A percentile compares a stretch with the other conserved stretches of the same genome.
Conservation (phyloP, 2,113 vertebrate species). For the Rhinolophus sinicus region DNA sequence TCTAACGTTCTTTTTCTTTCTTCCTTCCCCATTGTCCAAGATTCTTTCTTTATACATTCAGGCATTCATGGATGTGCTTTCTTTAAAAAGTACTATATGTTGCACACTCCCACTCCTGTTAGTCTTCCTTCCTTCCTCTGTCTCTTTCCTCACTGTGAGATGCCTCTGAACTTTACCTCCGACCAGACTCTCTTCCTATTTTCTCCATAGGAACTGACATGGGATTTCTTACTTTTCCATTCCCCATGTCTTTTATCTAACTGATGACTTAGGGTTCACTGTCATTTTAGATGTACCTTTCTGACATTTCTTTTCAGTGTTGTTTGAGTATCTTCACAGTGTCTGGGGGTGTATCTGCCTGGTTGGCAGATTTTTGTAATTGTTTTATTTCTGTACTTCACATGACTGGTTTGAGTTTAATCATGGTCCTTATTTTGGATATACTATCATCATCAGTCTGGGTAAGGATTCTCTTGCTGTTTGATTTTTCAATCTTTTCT, state of each 20-base stretch:
- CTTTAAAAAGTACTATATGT: not conserved
- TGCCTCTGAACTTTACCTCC: not conserved
- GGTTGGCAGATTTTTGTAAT: not conserved
- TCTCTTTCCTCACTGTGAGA: not conserved
- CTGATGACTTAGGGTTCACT: not conserved
- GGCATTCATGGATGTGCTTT: not conserved
- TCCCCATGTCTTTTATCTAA: not conserved
- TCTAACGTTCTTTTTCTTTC: not conserved
- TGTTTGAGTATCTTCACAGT: not conserved
- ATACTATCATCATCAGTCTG: not conserved
- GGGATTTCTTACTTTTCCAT: not conserved
- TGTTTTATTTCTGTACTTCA: not conserved
- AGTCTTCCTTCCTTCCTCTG: not conserved
- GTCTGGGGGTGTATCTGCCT: not conserved
- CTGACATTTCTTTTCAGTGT: not conserved
- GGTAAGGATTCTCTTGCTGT: not conserved
- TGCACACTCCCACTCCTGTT: not conserved
- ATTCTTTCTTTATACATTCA: not conserved
- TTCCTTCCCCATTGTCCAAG: not conserved
- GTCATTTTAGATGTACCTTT: not conserved
- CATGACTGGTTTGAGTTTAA: not conserved
- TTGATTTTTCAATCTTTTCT: not conserved
- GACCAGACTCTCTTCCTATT: not conserved
- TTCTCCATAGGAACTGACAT: not conserved
- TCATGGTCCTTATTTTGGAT: not conserved